A percentile compares a stretch with the other conserved stretches of the same genome.
Evolutionary conservation across 2,113 vertebrate genomes (phyloP).

Genomic region (Vimba vimba): DNA sequence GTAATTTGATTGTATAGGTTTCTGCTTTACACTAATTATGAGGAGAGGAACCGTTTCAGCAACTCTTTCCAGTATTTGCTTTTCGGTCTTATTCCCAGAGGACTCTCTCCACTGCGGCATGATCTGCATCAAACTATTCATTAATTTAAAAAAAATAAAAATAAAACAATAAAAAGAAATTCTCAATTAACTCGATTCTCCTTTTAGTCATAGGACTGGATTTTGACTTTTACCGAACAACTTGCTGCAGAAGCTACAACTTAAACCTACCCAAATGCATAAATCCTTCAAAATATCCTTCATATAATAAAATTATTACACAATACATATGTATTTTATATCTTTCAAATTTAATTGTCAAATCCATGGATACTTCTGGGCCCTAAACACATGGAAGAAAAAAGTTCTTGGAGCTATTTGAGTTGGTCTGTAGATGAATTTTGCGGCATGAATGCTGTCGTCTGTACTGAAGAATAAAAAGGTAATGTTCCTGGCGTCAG

Average conservation of each 20-base stretch:
- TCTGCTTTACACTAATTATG: conserved; percentile 79
- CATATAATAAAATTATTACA: not conserved
- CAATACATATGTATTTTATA: conserved; percentile 3
- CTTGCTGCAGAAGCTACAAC: not conserved
- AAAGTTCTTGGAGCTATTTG: conserved; percentile 43
- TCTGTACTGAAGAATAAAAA: conserved; percentile 70
- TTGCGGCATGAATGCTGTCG: conserved; percentile 66
- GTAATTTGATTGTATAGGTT: conserved; percentile 77
- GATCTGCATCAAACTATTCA: conserved; percentile 15
- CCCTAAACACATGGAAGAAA: conserved; percentile 51
- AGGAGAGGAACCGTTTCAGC: conserved; percentile 75
- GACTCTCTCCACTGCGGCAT: conserved; percentile 4
- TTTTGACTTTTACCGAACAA: not conserved
- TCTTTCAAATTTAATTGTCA: conserved; percentile 30
- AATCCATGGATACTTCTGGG: conserved; percentile 22
- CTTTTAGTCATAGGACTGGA: not conserved
- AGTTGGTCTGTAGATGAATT: conserved; percentile 59
- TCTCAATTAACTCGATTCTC: not conserved
- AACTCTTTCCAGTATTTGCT: conserved; percentile 81
- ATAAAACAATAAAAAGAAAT: conserved; percentile 17
- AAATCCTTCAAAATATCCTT: not conserved
- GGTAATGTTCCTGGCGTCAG: conserved; percentile 76
- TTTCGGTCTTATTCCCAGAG: conserved; percentile 64
- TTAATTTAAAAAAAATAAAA: conserved; percentile 13
- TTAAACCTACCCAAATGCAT: not conserved